Conservation (phyloP, 2,888 invertebrate species). For the Pegoplata infirma region DNA sequence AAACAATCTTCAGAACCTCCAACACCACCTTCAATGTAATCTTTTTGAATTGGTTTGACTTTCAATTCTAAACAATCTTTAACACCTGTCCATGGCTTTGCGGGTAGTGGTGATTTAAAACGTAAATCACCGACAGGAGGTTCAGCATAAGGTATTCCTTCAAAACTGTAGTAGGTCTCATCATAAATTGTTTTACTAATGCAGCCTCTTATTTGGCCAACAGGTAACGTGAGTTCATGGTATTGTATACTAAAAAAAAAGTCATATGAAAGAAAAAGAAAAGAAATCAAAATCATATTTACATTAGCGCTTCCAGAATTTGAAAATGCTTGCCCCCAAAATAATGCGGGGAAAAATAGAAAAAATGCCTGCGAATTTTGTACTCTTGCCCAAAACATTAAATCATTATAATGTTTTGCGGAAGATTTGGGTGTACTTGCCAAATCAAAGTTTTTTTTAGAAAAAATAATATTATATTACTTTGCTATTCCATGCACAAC, state of each 20-base stretch:
- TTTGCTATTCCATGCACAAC: no score
- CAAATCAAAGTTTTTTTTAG: no score
- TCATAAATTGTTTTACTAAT: slow-evolving; percentile 74
- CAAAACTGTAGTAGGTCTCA: slow-evolving; percentile 73
- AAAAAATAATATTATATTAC: no score
- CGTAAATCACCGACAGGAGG: slow-evolving; percentile 75
- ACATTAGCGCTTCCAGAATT: no score
- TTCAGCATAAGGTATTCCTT: slow-evolving; percentile 76
- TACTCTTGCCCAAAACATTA: no score
- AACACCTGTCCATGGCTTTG: slow-evolving; percentile 77
- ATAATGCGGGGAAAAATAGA: no score
- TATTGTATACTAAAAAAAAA: slow-evolving; percentile 19
- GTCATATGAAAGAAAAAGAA: background rate
- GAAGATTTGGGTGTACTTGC: no score
- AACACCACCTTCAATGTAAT: slow-evolving; percentile 66
- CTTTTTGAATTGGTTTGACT: slow-evolving; percentile 72
- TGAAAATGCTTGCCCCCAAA: no score
- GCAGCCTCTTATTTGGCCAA: slow-evolving; percentile 74
- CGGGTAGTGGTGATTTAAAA: slow-evolving; percentile 78
- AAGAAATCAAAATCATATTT: background rate
- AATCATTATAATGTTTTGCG: no score
- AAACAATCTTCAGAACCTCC: slow-evolving; percentile 80
- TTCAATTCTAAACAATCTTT: slow-evolving; percentile 75
- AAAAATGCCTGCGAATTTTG: no score
- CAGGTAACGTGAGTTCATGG: slow-evolving; percentile 63